Evolutionary conservation across 2,797 vertebrate species (phyloP).

Genomic region (Galaxias olidus): DNA sequence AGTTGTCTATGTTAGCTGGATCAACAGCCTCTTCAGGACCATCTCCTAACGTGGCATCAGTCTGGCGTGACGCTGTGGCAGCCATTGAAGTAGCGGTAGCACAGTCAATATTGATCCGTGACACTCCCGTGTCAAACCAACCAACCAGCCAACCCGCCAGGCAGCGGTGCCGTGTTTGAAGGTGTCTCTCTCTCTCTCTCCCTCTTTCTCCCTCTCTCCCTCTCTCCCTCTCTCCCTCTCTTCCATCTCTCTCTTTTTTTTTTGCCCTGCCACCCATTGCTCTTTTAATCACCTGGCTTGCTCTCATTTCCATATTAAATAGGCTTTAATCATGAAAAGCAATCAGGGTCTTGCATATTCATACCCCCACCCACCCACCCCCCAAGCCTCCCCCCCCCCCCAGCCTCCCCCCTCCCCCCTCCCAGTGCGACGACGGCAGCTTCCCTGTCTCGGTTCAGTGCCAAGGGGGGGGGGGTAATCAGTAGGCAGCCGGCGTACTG

Average conservation of each 20-base stretch:
- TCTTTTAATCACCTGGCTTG: slow-evolving; percentile 99
- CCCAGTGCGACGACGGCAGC: slow-evolving; percentile 72
- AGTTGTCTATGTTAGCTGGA: too few species aligned
- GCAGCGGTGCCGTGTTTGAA: slow-evolving; percentile 41
- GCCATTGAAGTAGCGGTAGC: not conserved
- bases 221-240: slow-evolving; percentile 33
- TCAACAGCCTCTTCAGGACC: too few species aligned
- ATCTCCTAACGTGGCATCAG: not conserved
- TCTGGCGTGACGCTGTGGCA: not conserved
- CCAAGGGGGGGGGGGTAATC: slow-evolving; percentile 97
- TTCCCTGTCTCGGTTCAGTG: slow-evolving; percentile 99
- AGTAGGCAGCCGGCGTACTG: slow-evolving; percentile 76
- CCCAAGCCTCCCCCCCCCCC: slow-evolving; percentile 57
- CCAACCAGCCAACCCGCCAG: too few species aligned
- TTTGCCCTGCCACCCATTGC: slow-evolving; percentile 73
- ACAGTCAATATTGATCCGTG: slow-evolving; percentile 21
- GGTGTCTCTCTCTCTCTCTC: slow-evolving; percentile 22
- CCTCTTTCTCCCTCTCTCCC: slow-evolving; percentile 19
- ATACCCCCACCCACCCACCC: slow-evolving; percentile 82
- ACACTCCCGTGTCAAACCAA: slow-evolving; percentile 27
- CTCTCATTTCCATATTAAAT: slow-evolving; percentile 99
- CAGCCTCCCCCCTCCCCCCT: slow-evolving; percentile 62
- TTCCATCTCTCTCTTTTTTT: slow-evolving; percentile 43
- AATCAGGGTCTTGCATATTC: slow-evolving; percentile 99
- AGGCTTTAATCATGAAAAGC: slow-evolving; percentile 99